Base-by-base conservation (phyloP, 2,113 vertebrate genomes). In the Rynchops niger region DNA sequence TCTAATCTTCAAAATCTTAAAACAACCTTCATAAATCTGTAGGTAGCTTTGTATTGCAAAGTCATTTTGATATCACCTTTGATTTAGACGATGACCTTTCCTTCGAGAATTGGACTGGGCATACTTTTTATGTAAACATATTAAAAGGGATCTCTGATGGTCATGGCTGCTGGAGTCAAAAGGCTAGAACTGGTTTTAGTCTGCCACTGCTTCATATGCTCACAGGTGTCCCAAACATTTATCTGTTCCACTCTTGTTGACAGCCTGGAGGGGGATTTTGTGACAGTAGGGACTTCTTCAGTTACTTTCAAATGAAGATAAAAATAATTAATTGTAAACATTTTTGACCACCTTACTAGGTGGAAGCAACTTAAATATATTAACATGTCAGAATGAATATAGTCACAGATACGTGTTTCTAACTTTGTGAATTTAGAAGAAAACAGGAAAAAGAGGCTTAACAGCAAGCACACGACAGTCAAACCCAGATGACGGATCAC, bases 41-140 rank as follows among this genome's bases (percentile, higher is more conserved):
- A 53, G 2, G 0, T 32, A 81, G 52, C 26, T 67, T 45, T 66
- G 25, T 25, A 61, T 21, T 30, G 36, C 45, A 45, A 88, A 88
- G 47, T 22, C 76, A 58, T 69, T 84, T 72, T 62, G 52, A 73
- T 58, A 73, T 5, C 49, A 63, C 17, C n/a, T 72, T 23, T 18
- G n/a, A 69, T 63, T 82, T 27, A 50, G 12, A 30, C 15, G 6
- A 82, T 20, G 14, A 55, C 38, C 16, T 67, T 38, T 52, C n/a
- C 38, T 66, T 85, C 2, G 0, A 27, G 55, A 83, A 53, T n/a
- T 27, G 38, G 0, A 0, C 20, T 56, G 26, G 26, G 26, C 11
- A 42, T 16, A 34, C 5, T 40, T 53, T 69, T 26, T 22, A 69
- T 11, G 22, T 15, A 67, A 78, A 55, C 19, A 15, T 42, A 53